Evolutionary conservation across 2,888 invertebrate genomes (phyloP).

Genomic region (Mythimna impura): DNA sequence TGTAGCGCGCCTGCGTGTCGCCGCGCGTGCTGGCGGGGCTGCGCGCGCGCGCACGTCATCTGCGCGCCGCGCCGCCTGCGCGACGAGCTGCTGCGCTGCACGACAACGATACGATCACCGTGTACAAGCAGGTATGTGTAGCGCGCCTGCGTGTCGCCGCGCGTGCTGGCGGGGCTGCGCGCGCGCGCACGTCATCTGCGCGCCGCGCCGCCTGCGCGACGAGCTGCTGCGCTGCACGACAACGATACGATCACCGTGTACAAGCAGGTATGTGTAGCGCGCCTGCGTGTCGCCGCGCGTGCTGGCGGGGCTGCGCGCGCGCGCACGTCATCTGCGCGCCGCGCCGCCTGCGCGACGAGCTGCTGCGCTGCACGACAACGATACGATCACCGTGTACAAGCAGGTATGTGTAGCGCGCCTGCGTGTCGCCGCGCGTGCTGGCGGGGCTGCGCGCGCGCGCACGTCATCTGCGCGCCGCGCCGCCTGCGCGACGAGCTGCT

Average conservation of each 20-base stretch:
- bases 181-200: neutral
- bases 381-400: constrained; percentile 54
- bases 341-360: constrained; percentile 94
- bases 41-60: neutral
- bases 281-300: constrained; percentile 92
- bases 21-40: constrained; percentile 93
- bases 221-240: constrained; percentile 93
- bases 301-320: constrained; percentile 87
- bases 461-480: constrained; percentile 65
- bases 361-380: constrained; percentile 90
- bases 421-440: constrained; percentile 93
- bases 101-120: constrained; percentile 68
- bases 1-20: constrained; percentile 86
- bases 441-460: constrained; percentile 83
- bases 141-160: constrained; percentile 91
- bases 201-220: constrained; percentile 92
- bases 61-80: constrained; percentile 90
- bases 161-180: constrained; percentile 91
- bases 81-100: constrained; percentile 94
- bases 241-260: constrained; percentile 57
- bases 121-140: constrained; percentile 62
- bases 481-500: constrained; percentile 95
- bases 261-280: constrained; percentile 60
- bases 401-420: constrained; percentile 63
- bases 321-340: neutral